Evolutionary conservation across 2,113 vertebrate species (phyloP).

Genomic region (Corythaeola cristata): DNA sequence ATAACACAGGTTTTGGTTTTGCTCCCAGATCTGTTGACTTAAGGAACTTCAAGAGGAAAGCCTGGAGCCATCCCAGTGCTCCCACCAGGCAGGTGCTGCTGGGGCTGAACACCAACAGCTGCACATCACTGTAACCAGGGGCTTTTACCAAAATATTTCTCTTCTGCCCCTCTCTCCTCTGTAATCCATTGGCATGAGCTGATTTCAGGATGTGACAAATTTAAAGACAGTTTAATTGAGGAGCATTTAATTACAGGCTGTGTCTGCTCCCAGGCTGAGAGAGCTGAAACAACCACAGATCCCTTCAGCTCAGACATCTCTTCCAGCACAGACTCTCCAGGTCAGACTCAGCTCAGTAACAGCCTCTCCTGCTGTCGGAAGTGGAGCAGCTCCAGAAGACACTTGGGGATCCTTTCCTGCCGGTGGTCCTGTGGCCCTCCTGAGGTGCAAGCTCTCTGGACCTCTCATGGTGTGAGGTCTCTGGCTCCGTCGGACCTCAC

Average conservation of each 20-base stretch:
- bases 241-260: neutral
- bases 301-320: neutral
- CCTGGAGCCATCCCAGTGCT: fast-evolving
- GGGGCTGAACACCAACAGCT: fast-evolving
- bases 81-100: neutral
- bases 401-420: neutral
- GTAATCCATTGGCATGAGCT: neutral
- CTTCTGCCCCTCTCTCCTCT: neutral
- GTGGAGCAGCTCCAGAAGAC: neutral
- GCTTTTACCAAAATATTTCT: neutral
- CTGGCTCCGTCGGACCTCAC: neutral
- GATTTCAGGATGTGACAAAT: neutral
- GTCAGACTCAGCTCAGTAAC: neutral
- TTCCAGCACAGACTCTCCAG: neutral
- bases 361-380: neutral
- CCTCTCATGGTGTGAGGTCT: neutral
- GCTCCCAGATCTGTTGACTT: neutral
- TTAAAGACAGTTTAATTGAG: neutral
- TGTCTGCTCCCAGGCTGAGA: neutral
- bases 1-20: neutral
- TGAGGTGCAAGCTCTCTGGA: neutral
- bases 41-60: neutral
- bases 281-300: neutral
- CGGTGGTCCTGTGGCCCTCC: neutral
- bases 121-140: fast-evolving